These are phyloP conservation scores for Drosophila lacertosa DNA, from an alignment of 1,140 invertebrate genomes.

Conservation along the genomic window DNA sequence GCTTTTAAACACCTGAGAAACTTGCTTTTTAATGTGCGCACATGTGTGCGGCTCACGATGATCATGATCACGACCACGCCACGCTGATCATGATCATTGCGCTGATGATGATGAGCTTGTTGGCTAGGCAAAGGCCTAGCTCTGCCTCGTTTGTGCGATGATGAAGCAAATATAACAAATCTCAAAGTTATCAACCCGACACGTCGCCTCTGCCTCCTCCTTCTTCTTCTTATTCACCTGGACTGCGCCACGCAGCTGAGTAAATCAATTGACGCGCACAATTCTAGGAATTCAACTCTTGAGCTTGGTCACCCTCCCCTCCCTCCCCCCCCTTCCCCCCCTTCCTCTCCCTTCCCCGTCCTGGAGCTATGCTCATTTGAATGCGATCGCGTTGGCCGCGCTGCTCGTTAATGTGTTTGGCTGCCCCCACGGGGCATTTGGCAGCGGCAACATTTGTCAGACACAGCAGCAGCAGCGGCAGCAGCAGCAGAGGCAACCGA, in stretches of 20 bases:
- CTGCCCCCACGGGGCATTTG: conserved; percentile 48
- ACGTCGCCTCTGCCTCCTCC: conserved; percentile 11
- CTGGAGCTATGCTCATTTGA: conserved; percentile 49
- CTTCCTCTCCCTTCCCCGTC: background rate
- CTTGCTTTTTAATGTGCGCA: conserved; percentile 82
- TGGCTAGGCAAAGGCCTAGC: conserved; percentile 15
- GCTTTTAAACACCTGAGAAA: conserved; percentile 83
- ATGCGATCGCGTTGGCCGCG: conserved; percentile 49
- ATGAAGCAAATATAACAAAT: conserved; percentile 82
- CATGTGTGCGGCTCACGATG: conserved; percentile 55
- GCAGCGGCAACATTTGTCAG: conserved; percentile 48
- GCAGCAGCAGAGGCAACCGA: conserved; percentile 41
- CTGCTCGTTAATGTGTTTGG: conserved; percentile 52
- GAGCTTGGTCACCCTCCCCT: background rate
- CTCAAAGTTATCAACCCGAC: conserved; percentile 74
- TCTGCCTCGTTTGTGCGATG: conserved; percentile 72
- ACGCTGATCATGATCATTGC: conserved; percentile 6
- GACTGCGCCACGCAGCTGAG: conserved; percentile 70
- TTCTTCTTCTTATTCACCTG: background rate
- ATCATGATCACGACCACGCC: conserved; percentile 43
- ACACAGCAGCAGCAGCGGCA: conserved; percentile 25
- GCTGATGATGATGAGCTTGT: conserved; percentile 33
- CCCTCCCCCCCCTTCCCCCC: background rate
- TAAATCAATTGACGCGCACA: conserved; percentile 82
- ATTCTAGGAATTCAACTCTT: conserved; percentile 72